Evolutionary conservation across 2,888 invertebrate genomes (phyloP).

Genomic region (Tetrapedia diversipes): DNA sequence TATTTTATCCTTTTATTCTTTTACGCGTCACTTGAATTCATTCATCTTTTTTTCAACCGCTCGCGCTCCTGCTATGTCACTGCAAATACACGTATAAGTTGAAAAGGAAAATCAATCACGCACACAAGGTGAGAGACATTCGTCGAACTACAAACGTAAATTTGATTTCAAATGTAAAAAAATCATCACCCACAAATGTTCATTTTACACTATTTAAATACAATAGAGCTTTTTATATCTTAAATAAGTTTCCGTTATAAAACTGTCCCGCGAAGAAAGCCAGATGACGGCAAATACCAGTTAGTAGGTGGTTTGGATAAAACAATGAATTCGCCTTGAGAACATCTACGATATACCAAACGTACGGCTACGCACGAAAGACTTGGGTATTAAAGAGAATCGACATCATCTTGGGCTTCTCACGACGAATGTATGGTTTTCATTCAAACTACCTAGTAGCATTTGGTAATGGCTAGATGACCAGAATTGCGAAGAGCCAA

Average conservation of each 20-base stretch:
- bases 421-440: constrained; percentile 76
- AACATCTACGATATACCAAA: constrained; percentile 4
- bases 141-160: constrained; percentile 82
- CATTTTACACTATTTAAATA: constrained; percentile 83
- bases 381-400: constrained; percentile 44
- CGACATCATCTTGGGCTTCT: constrained; percentile 37
- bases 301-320: constrained; percentile 76
- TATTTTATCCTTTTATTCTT: constrained; percentile 31
- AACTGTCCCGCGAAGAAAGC: constrained; percentile 81
- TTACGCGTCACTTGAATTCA: constrained; percentile 50
- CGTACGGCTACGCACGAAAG: constrained; percentile 7
- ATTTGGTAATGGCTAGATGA: constrained; percentile 81
- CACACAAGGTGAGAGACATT: constrained; percentile 82
- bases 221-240: constrained; percentile 82
- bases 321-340: constrained; percentile 73
- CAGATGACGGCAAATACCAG: constrained; percentile 80
- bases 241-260: constrained; percentile 82
- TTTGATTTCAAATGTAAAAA: constrained; percentile 81
- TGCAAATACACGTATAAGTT: constrained; percentile 63
- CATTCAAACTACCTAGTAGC: constrained; percentile 80
- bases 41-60: constrained; percentile 22
- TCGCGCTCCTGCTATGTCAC: constrained; percentile 46
- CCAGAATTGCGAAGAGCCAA: constrained; percentile 81
- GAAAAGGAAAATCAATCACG: constrained; percentile 80
- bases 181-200: constrained; percentile 82